These are phyloP conservation scores for Erebia epiphron DNA, from an alignment of 2,888 invertebrate species.

Conservation along the genomic window DNA sequence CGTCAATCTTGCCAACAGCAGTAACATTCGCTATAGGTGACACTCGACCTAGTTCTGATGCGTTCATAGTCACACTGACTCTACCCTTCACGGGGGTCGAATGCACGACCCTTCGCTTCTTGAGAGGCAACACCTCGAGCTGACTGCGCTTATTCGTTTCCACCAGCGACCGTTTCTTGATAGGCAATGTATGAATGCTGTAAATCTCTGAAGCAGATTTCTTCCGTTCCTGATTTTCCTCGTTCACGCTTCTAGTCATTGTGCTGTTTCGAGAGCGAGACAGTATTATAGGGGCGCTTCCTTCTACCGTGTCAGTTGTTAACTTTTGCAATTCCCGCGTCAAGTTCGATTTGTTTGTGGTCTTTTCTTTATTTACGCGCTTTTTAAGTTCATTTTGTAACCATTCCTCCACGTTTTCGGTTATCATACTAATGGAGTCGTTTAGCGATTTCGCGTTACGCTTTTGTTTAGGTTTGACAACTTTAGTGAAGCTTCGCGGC, in stretches of 20 bases:
- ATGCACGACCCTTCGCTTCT: constrained; percentile 63
- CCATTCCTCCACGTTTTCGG: constrained; percentile 60
- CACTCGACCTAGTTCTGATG: constrained; percentile 56
- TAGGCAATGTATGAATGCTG: constrained; percentile 56
- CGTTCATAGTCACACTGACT: constrained; percentile 45
- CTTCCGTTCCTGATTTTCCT: constrained; percentile 30
- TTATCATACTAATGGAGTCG: constrained; percentile 49
- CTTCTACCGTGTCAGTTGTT: constrained; percentile 57
- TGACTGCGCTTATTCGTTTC: constrained; percentile 17
- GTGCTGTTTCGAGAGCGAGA: constrained; percentile 50
- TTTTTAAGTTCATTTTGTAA: constrained; percentile 54
- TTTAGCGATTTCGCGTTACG: constrained; percentile 52
- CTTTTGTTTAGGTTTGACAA: constrained; percentile 37
- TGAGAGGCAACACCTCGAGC: constrained; percentile 51
- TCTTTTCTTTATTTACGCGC: constrained; percentile 34
- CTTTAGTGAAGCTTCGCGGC: constrained; percentile 57
- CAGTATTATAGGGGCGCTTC: constrained; percentile 46
- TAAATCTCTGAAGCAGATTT: constrained; percentile 53
- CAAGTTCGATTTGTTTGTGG: constrained; percentile 34
- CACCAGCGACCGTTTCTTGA: constrained; percentile 65
- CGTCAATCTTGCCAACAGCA: background rate
- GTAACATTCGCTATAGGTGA: constrained; percentile 58
- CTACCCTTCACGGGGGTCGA: constrained; percentile 67
- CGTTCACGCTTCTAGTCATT: constrained; percentile 15
- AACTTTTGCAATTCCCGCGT: constrained; percentile 55